phyloP scores from a whole-genome alignment of 2,888 invertebrate genomes.

The Galerucella nymphaeae region DNA sequence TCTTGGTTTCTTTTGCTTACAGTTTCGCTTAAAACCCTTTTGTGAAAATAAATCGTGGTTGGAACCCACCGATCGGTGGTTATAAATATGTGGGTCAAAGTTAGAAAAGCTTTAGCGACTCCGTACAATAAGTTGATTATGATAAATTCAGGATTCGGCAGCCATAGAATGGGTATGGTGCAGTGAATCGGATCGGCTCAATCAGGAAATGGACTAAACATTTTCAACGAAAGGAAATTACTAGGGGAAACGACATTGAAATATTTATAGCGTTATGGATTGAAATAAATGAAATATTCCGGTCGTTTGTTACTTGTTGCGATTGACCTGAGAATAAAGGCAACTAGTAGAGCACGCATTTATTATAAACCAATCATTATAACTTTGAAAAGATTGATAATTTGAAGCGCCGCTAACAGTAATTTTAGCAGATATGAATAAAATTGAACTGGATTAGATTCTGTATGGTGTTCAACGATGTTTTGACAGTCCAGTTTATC shows the following conservation, averaged over 20 bases:
- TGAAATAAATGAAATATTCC: conserved; percentile 21
- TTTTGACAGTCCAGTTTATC: too few relatives aligned
- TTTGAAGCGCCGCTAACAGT: not conserved
- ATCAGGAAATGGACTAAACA: conserved; percentile 29
- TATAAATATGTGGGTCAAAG: conserved; percentile 13
- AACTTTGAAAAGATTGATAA: not conserved
- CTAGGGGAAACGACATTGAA: conserved; percentile 29
- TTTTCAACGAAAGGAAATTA: conserved; percentile 32
- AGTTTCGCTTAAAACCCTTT: too few relatives aligned
- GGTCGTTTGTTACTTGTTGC: conserved; percentile 27
- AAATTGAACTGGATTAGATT: too few relatives aligned
- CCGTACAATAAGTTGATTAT: conserved; percentile 26
- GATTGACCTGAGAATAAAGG: not conserved
- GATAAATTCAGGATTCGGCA: conserved; percentile 21
- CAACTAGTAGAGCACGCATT: not conserved
- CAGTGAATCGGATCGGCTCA: conserved; percentile 13
- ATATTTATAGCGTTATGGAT: conserved; percentile 29
- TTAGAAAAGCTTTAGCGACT: conserved; percentile 7
- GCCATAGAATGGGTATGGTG: conserved; percentile 4
- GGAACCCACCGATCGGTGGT: not conserved
- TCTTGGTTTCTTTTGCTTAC: not conserved
- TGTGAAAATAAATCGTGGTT: conserved; percentile 12
- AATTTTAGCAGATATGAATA: too few relatives aligned
- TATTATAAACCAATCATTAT: not conserved
- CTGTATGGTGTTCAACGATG: too few relatives aligned